Percentiles rank a stretch among this genome's conserved stretches.
These are phyloP conservation scores for Caranx melampygus DNA, from an alignment of 2,113 vertebrate genomes.

Conservation along the genomic window DNA sequence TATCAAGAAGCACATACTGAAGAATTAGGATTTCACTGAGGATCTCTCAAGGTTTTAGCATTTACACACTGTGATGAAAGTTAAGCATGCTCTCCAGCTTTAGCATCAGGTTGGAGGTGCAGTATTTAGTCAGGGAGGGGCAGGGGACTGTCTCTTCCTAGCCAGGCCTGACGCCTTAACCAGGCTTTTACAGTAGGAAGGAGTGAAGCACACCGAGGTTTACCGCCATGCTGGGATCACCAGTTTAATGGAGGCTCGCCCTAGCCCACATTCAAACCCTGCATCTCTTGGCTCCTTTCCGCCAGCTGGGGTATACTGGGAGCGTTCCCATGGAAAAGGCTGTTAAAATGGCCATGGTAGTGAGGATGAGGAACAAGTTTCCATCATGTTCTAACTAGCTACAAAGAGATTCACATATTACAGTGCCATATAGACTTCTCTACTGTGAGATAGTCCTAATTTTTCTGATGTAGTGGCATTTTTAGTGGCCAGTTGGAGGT, in stretches of 20 bases:
- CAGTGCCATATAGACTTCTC: slow-evolving; percentile 31
- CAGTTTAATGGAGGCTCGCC: slow-evolving; percentile 69
- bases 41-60: neutral
- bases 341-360: slow-evolving; percentile 72
- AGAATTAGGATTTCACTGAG: neutral
- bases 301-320: slow-evolving; percentile 60
- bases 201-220: slow-evolving; percentile 78
- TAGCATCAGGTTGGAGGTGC: slow-evolving; percentile 27
- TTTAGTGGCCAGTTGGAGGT: neutral
- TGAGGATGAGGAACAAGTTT: slow-evolving; percentile 78
- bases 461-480: slow-evolving; percentile 12
- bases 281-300: slow-evolving; percentile 73
- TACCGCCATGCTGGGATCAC: slow-evolving; percentile 78
- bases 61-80: neutral
- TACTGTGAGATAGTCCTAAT: slow-evolving; percentile 7
- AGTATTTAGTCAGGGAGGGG: slow-evolving; percentile 8
- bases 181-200: slow-evolving; percentile 81
- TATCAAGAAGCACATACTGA: neutral
- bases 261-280: slow-evolving; percentile 71
- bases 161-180: slow-evolving; percentile 58
- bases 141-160: slow-evolving; percentile 31
- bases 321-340: slow-evolving; percentile 80
- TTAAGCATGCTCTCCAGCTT: neutral
- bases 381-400: slow-evolving; percentile 70
- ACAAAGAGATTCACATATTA: slow-evolving; percentile 49